Evolutionary conservation across 2,888 invertebrate genomes (phyloP), one percentile per base, ranked within the genome.

Genomic region (Temnothorax unifasciatus): DNA sequence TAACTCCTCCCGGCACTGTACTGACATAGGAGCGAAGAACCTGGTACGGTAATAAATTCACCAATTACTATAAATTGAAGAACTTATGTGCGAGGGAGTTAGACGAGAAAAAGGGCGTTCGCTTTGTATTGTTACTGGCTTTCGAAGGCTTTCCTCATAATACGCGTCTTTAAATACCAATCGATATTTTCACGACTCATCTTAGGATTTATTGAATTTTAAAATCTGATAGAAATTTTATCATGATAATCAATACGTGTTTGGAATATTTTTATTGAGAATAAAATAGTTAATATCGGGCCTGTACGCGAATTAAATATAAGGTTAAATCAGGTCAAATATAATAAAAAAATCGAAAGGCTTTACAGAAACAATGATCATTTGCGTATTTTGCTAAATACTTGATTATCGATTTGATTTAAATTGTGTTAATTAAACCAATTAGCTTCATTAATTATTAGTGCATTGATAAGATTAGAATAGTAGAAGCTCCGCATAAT

Each of bases 41-140:
- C 68, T 54, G 76, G 84, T 86, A 84, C 64, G 74, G 83, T 87
- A 89, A 90, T 90, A 90, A 90, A 90, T 90, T 88, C 85, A 86
- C 82, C 90, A 90, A 90, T 90, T 90, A 85, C 89, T 47, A 87
- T 88, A 90, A 90, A 90, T 90, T 90, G 85, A 84, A 87, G 86
- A 89, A 90, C 85, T 83, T 83, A 44, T n/a, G 52, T 34, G 52
- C 66, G 54, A n/a, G 77, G 59, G 71, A 82, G 29, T 59, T 38
- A 21, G 29, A 57, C 21, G 59, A 54, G 52, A 54, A 77, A 85
- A 87, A 89, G 84, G 81, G n/a, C 50, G 77, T 84, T 85, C 82
- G 63, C 82, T 87, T 83, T 83, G 18, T 66, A 69, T 76, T 29
- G 50, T 34, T 29, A 57, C 18, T 8, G 59, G 21, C 38, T n/a